Percentiles rank a stretch among this genome's conserved stretches.
Conservation (phyloP, 2,797 vertebrate genomes). For the Neosilurus hyrtlii region DNA sequence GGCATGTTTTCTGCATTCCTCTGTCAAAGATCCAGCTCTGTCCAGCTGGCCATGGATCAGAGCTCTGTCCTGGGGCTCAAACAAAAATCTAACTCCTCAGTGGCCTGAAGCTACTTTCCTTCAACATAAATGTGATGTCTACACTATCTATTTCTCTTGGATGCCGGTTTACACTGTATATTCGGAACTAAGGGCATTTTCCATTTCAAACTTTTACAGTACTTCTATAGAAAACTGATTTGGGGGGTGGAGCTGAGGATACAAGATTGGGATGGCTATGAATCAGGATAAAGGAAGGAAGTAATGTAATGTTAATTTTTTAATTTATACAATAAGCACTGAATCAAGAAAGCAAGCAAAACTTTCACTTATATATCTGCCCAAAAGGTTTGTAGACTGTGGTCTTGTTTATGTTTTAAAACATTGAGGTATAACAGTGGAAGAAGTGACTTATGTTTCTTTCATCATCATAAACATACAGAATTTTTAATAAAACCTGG, state of each 20-base stretch:
- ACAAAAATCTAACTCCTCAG: conserved; percentile 33
- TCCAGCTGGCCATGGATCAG: conserved; percentile 52
- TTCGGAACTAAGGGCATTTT: neutral
- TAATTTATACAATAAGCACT: neutral
- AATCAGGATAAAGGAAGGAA: neutral
- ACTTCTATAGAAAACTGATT: neutral
- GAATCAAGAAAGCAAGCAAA: neutral
- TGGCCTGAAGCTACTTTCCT: conserved; percentile 26
- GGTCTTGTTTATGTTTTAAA: neutral
- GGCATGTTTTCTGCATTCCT: conserved; percentile 44
- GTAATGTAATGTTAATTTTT: no score
- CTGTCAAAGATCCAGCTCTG: conserved; percentile 40
- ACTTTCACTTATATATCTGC: neutral
- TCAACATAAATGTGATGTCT: neutral
- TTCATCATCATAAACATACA: no score
- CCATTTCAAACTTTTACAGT: neutral
- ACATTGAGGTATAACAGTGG: no score
- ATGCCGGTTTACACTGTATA: neutral
- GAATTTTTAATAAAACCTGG: no score
- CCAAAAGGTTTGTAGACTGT: neutral
- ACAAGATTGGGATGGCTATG: neutral
- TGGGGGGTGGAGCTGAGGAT: neutral
- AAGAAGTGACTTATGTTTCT: no score
- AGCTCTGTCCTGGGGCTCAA: conserved; percentile 34
- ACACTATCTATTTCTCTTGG: conserved; percentile 12